These are phyloP conservation scores for Papilio protenor DNA, from an alignment of 2,888 invertebrate species.

Conservation along the genomic window DNA sequence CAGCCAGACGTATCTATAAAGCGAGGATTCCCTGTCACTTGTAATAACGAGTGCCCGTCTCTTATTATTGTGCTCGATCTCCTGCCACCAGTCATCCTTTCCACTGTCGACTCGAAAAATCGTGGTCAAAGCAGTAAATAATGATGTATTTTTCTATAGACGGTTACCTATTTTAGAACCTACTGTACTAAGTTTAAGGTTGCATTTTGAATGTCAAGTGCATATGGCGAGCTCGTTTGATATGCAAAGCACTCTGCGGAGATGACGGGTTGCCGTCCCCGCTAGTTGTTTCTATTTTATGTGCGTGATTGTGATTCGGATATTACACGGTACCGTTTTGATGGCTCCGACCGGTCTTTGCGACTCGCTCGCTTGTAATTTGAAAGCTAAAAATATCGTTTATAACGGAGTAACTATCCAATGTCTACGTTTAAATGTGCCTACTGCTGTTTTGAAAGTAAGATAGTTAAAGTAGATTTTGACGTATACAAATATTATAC, in stretches of 20 bases:
- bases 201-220: slow-evolving; percentile 6
- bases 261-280: slow-evolving; percentile 34
- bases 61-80: slow-evolving; percentile 41
- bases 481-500: no score
- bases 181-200: neutral
- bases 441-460: neutral
- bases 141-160: slow-evolving; percentile 33
- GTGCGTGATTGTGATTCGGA: slow-evolving; percentile 41
- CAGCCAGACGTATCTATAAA: slow-evolving; percentile 24
- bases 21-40: slow-evolving; percentile 23
- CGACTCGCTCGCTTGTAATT: slow-evolving; percentile 24
- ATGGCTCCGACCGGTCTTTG: slow-evolving; percentile 29
- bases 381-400: slow-evolving; percentile 9
- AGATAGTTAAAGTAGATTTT: neutral
- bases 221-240: slow-evolving; percentile 34
- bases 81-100: slow-evolving; percentile 39
- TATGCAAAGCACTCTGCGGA: slow-evolving; percentile 41
- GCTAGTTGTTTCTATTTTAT: slow-evolving; percentile 40
- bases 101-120: slow-evolving; percentile 41
- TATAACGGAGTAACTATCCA: neutral
- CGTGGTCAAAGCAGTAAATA: slow-evolving; percentile 43
- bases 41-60: slow-evolving; percentile 30
- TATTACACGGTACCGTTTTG: slow-evolving; percentile 41
- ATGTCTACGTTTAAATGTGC: neutral
- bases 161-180: slow-evolving; percentile 2